These are phyloP conservation scores for Orthosia gracilis DNA, from an alignment of 2,888 invertebrate genomes.

Conservation along the genomic window DNA sequence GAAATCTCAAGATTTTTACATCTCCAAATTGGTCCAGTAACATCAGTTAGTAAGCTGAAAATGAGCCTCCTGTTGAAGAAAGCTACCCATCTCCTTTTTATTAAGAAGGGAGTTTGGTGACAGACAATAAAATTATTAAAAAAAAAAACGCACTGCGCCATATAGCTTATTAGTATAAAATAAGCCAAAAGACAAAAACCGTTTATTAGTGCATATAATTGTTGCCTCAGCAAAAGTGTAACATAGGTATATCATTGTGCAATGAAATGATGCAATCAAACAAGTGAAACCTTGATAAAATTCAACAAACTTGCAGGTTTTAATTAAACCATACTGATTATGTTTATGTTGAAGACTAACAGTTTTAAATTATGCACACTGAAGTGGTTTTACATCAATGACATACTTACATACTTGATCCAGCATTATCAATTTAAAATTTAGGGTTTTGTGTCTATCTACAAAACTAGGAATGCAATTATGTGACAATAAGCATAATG, in stretches of 20 bases:
- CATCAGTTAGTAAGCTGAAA: background rate
- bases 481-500: conserved; percentile 34
- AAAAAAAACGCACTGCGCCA: background rate
- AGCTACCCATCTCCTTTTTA: background rate
- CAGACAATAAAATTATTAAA: background rate
- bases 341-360: conserved; percentile 24
- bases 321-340: conserved; percentile 34
- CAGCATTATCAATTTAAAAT: conserved; percentile 2
- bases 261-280: conserved; percentile 44
- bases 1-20: conserved; percentile 1
- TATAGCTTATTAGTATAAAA: background rate
- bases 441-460: conserved; percentile 1
- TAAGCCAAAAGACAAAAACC: background rate
- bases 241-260: conserved; percentile 15
- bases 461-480: conserved; percentile 15
- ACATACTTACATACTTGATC: conserved; percentile 24
- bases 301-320: conserved; percentile 46
- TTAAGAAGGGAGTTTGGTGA: background rate
- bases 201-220: conserved; percentile 13
- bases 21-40: no score
- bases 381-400: conserved; percentile 32
- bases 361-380: conserved; percentile 29
- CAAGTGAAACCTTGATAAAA: conserved; percentile 29
- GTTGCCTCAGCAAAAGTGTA: conserved; percentile 13
- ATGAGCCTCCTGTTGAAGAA: background rate